Evolutionary conservation across 1,140 invertebrate species (phyloP).

Genomic region (Temnothorax nylanderi): DNA sequence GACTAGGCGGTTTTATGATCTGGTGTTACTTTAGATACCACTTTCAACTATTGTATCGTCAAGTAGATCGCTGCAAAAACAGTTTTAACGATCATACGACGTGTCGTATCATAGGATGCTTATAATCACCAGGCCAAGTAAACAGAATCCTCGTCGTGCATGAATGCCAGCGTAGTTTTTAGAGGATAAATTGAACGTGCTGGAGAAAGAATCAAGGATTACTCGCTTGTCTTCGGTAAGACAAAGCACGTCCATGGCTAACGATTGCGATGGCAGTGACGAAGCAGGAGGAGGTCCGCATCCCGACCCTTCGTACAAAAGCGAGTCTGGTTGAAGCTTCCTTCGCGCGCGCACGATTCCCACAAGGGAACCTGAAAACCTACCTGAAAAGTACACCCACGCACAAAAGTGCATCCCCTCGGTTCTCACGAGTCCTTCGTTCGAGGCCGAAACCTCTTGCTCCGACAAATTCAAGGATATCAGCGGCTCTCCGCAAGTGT

Average conservation of each 20-base stretch:
- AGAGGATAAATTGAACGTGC: slow-evolving; percentile 18
- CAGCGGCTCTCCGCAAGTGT: background rate
- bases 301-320: slow-evolving; percentile 23
- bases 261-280: background rate
- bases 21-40: slow-evolving; percentile 15
- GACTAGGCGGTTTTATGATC: slow-evolving; percentile 19
- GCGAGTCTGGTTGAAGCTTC: slow-evolving; percentile 15
- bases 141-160: background rate
- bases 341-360: slow-evolving; percentile 14
- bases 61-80: background rate
- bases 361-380: background rate
- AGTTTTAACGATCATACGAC: background rate
- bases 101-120: background rate
- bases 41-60: slow-evolving; percentile 43
- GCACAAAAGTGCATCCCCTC: slow-evolving; percentile 9
- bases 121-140: background rate
- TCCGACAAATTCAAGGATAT: background rate
- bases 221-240: background rate
- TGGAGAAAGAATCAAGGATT: background rate
- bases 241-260: background rate
- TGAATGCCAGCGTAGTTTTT: background rate
- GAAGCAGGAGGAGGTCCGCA: background rate
- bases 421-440: background rate
- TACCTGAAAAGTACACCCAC: slow-evolving; percentile 24
- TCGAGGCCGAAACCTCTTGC: background rate